phyloP scores from a whole-genome alignment of 1,140 invertebrate species.

The Sesamia nonagrioides region DNA sequence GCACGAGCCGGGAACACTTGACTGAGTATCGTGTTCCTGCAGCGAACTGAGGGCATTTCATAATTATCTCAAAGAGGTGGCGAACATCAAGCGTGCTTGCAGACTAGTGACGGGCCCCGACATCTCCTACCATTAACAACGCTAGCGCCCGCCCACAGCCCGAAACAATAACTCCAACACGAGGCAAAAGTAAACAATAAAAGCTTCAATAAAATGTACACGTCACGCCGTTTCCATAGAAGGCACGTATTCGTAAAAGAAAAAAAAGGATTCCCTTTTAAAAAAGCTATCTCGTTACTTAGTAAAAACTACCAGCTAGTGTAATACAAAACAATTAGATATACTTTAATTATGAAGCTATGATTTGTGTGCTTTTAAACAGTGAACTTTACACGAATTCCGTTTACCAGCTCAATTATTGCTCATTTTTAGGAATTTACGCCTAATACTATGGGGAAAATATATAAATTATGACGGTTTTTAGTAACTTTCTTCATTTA shows the following conservation, averaged over 20 bases:
- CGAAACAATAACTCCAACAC: slow-evolving; percentile 47
- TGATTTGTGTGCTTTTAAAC: slow-evolving; percentile 71
- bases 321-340: slow-evolving; percentile 63
- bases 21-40: slow-evolving; percentile 24
- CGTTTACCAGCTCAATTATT: slow-evolving; percentile 43
- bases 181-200: slow-evolving; percentile 64
- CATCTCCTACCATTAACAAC: neutral
- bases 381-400: slow-evolving; percentile 51
- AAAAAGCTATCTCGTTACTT: slow-evolving; percentile 83
- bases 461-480: slow-evolving; percentile 49
- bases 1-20: slow-evolving; percentile 23
- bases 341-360: slow-evolving; percentile 66
- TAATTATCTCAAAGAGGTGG: slow-evolving; percentile 34
- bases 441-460: slow-evolving; percentile 47
- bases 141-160: neutral
- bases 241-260: slow-evolving; percentile 81
- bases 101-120: slow-evolving; percentile 12
- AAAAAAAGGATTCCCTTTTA: slow-evolving; percentile 71
- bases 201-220: slow-evolving; percentile 72
- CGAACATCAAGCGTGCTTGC: slow-evolving; percentile 50
- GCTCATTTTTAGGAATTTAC: slow-evolving; percentile 46
- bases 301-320: slow-evolving; percentile 74
- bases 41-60: slow-evolving; percentile 28
- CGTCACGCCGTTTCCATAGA: slow-evolving; percentile 70
- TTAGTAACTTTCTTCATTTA: slow-evolving; percentile 48